phyloP scores from a whole-genome alignment of 2,113 vertebrate genomes.

The Antidorcas marsupialis region DNA sequence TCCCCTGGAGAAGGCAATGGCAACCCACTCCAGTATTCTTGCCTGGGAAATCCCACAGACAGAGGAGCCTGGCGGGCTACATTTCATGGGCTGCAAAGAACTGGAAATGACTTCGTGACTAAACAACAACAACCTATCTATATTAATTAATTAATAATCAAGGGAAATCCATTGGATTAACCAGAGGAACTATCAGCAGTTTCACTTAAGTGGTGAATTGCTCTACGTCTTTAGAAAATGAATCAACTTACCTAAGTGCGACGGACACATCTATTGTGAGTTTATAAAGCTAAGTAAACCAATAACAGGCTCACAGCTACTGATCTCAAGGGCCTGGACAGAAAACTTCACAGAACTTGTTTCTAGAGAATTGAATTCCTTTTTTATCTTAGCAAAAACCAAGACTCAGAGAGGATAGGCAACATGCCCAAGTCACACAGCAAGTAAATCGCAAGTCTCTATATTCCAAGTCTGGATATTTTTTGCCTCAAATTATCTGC shows the following conservation, averaged over 20 bases:
- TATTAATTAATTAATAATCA: neutral
- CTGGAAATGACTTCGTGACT: neutral
- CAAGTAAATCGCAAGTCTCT: neutral
- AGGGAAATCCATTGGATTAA: neutral
- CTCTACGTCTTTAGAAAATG: neutral
- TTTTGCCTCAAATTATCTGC: neutral
- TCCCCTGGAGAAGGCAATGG: neutral
- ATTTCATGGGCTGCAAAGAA: neutral
- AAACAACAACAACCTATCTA: neutral
- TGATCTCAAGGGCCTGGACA: neutral
- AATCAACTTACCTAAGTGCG: neutral
- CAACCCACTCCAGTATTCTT: neutral
- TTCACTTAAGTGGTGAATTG: neutral
- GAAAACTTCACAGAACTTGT: neutral
- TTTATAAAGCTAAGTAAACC: neutral
- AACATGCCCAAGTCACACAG: neutral
- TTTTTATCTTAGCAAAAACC: neutral
- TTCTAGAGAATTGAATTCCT: neutral
- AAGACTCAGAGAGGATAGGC: neutral
- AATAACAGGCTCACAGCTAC: neutral
- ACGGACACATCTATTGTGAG: neutral
- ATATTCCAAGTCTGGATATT: neutral
- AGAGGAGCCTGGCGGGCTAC: neutral
- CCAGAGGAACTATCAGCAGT: neutral
- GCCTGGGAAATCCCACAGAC: neutral